Percentiles rank a stretch among this genome's conserved stretches.
These are phyloP conservation scores for Hexactinellida sp. DNA, from an alignment of 37 sponge, comb jelly and placozoan species.

Conservation along the genomic window DNA sequence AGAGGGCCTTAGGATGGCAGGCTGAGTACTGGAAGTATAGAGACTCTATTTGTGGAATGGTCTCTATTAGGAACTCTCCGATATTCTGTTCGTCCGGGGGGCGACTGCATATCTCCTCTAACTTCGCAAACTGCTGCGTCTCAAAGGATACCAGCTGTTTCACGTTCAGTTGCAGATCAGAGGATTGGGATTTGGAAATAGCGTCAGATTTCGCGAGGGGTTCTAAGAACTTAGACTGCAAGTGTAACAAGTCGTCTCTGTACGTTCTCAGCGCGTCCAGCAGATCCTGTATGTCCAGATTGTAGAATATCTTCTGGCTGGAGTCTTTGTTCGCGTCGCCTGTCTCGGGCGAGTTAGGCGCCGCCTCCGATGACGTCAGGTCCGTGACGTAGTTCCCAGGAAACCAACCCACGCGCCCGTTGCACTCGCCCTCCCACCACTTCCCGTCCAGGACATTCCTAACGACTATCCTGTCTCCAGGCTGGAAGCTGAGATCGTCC, in stretches of 20 bases:
- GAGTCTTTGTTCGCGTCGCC: not conserved
- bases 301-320: not conserved
- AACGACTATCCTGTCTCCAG: constrained; percentile 64
- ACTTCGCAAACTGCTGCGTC: not conserved
- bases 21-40: constrained; percentile 51
- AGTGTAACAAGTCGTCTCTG: not conserved
- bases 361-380: constrained; percentile 18
- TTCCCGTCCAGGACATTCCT: constrained; percentile 72
- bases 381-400: constrained; percentile 76
- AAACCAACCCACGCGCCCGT: constrained; percentile 75
- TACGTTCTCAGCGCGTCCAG: not conserved
- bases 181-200: not conserved
- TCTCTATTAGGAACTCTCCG: not conserved
- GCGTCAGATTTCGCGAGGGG: not conserved
- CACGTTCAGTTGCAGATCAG: not conserved
- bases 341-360: not conserved
- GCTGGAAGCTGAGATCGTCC: constrained; percentile 75
- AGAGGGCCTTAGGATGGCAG: constrained; percentile 77
- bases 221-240: not conserved
- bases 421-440: constrained; percentile 82
- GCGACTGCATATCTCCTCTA: not conserved
- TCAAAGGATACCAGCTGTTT: not conserved
- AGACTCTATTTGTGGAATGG: constrained; percentile 35
- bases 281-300: not conserved
- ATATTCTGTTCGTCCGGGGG: constrained; percentile 1